A percentile compares a stretch with the other conserved stretches of the same genome.
Conservation (phyloP, 2,113 vertebrate species). For the Rhagologus leucostigma region DNA sequence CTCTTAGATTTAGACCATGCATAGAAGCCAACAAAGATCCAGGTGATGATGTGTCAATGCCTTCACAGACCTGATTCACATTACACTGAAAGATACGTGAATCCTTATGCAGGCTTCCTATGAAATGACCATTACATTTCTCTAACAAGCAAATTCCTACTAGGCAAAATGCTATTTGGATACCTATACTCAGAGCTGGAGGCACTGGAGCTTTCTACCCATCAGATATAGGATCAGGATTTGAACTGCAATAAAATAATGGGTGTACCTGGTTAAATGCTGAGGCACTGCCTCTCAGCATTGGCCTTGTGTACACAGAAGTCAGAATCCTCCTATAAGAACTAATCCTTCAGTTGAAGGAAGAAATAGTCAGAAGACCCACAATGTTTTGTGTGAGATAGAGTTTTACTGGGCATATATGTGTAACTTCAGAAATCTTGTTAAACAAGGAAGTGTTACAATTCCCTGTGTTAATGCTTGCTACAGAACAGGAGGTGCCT, state of each 20-base stretch:
- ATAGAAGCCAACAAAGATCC: not conserved
- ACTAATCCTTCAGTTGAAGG: not conserved
- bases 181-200: not conserved
- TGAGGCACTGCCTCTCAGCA: not conserved
- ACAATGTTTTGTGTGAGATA: not conserved
- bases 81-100: not conserved
- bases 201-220: not conserved
- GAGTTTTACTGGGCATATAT: not conserved
- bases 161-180: not conserved
- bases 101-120: not conserved
- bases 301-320: not conserved
- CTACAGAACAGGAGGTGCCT: not conserved
- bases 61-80: not conserved
- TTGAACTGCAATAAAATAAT: not conserved
- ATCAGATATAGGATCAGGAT: not conserved
- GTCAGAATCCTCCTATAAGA: not conserved
- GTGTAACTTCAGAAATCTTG: not conserved
- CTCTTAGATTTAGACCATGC: not conserved
- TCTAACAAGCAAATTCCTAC: not conserved
- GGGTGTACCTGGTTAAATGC: not conserved
- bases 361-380: not conserved
- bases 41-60: not conserved
- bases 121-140: not conserved
- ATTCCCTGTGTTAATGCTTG: not conserved
- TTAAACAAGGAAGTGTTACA: not conserved